Base-by-base conservation (phyloP, 2,888 invertebrate genomes). In the Trachelus iudaicus region DNA sequence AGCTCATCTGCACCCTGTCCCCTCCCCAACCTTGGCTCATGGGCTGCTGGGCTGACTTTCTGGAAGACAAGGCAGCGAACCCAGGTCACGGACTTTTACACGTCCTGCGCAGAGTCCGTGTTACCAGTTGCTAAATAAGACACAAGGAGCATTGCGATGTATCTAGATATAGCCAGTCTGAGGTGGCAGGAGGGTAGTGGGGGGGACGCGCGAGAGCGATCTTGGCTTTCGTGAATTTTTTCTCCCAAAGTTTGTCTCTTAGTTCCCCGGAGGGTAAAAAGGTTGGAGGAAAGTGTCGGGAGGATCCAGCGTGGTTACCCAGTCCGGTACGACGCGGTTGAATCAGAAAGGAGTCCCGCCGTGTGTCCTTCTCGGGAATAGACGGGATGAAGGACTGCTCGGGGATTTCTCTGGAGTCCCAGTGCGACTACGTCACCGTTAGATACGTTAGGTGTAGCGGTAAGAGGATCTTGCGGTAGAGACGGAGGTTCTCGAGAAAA, bases 331-430 rank as follows among this genome's bases (percentile, higher is more conserved):
- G 40, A 40, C 15, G 40, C 40, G 37, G 30, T 31, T 74, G 40
- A 74, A 74, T 35, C 35, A 35, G 74, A 37, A 74, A 81, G 75
- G 76, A 78, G 79, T 83, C 83, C 79, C 81, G 82, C 6, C 15
- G 6, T 40, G 40, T 77, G 35, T 35, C 74, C 76, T 79, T 4
- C n/a, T 30, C 11, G 37, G 73, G 76, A 79, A 76, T 77, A 73
- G 80, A 82, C 77, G 74, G 77, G 77, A 71, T 76, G 79, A 81
- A 77, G 83, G 84, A 83, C 82, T 81, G 80, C 77, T 77, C 76
- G 69, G 79, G 76, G 77, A 79, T 81, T 78, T 75, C 76, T 31
- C 33, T 73, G 69, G 76, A 34, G 78, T 75, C 69, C 76, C 71
- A 68, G 75, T 30, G 73, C 73, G 40, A 15, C 68, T 68, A 56